phyloP scores from a whole-genome alignment of 2,797 vertebrate genomes.

The Synaphobranchus kaupii region DNA sequence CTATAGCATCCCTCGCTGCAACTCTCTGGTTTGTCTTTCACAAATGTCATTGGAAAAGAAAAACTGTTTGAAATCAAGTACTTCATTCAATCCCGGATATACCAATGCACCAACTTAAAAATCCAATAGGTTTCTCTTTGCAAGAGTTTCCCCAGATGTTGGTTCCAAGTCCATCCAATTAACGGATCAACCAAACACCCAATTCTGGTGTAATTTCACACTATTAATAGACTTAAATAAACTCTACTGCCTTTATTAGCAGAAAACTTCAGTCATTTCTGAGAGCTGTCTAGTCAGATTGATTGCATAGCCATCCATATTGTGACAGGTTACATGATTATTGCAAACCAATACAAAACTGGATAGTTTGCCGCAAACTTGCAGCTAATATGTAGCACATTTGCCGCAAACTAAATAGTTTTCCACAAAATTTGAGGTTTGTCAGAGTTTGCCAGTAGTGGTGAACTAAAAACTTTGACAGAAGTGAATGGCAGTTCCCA shows the following conservation, averaged over 20 bases:
- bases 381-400: too few species aligned
- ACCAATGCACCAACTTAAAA: not conserved
- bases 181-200: not conserved
- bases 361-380: too few species aligned
- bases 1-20: too few species aligned
- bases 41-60: too few species aligned
- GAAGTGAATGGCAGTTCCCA: too few species aligned
- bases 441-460: too few species aligned
- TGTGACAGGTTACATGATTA: constrained; percentile 59
- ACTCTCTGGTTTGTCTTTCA: too few species aligned
- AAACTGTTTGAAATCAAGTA: not conserved
- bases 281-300: not conserved
- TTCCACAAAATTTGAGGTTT: too few species aligned
- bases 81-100: not conserved
- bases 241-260: not conserved
- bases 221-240: not conserved
- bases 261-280: constrained; percentile 29
- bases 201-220: not conserved
- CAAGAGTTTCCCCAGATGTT: too few species aligned
- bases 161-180: not conserved
- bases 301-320: not conserved
- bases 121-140: too few species aligned
- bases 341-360: constrained; percentile 14
- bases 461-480: too few species aligned
- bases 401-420: too few species aligned